Percentiles rank a stretch among this genome's conserved stretches.
Conservation (phyloP, 35 echinoderm and acorn worm species). For the Ophiothrix spiculata region DNA sequence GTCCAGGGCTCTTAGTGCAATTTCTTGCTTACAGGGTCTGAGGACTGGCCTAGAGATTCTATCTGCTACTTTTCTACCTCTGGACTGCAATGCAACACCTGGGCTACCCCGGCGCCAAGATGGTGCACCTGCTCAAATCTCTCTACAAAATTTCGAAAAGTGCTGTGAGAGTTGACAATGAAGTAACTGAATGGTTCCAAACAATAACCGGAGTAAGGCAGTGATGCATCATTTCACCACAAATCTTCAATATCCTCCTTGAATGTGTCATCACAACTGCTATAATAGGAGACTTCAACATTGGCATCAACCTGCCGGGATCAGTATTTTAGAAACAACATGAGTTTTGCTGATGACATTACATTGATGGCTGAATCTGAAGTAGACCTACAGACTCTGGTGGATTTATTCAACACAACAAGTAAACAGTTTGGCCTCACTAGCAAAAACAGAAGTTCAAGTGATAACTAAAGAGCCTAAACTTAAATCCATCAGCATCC, state of each 20-base stretch:
- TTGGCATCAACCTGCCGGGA: background rate
- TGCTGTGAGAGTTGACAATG: no score
- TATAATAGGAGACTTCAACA: background rate
- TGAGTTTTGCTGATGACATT: conserved; percentile 13
- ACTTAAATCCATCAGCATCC: no score
- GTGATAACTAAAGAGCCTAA: no score
- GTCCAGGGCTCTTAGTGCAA: no score
- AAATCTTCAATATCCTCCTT: conserved; percentile 12
- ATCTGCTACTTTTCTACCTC: no score
- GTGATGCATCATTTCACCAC: conserved; percentile 2
- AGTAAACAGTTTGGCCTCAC: background rate
- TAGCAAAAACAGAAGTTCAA: background rate
- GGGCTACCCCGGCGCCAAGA: background rate
- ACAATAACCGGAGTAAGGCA: background rate
- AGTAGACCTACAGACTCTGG: background rate
- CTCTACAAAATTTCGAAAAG: background rate
- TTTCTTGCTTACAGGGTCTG: no score
- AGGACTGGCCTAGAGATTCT: no score
- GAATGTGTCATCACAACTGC: background rate
- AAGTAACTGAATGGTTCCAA: background rate
- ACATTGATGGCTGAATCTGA: background rate
- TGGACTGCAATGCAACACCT: background rate
- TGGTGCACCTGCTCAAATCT: background rate
- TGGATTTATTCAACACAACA: background rate
- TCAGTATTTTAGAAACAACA: background rate